Percentiles rank a stretch among this genome's conserved stretches.
Evolutionary conservation across 2,888 invertebrate genomes (phyloP).

Genomic region (Papilio protenor): DNA sequence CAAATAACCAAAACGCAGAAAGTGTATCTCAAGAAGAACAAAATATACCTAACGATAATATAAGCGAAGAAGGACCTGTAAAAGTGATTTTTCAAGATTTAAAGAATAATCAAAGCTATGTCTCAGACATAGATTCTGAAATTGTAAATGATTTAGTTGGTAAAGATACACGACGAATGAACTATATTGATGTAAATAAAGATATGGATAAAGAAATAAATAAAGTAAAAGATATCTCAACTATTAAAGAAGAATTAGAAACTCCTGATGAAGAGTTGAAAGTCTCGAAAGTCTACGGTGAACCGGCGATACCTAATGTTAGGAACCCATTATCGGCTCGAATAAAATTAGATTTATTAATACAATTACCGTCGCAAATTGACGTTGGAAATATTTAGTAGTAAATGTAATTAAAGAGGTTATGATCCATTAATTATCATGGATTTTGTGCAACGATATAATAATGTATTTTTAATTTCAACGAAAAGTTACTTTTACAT

Average conservation of each 20-base stretch:
- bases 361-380: conserved; percentile 13
- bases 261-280: neutral
- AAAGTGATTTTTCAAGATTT: neutral
- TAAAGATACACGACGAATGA: neutral
- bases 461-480: neutral
- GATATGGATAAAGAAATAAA: neutral
- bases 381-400: neutral
- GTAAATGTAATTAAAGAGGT: neutral
- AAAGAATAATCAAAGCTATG: neutral
- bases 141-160: neutral
- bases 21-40: neutral
- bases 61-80: neutral
- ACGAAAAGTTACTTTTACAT: too few relatives aligned
- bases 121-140: neutral
- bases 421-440: neutral
- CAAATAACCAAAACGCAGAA: neutral
- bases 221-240: neutral
- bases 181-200: neutral
- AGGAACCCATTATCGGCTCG: neutral
- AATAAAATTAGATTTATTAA: conserved; percentile 32
- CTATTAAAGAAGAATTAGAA: neutral
- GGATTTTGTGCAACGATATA: neutral
- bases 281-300: neutral
- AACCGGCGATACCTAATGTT: neutral
- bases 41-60: neutral